Base-by-base conservation (phyloP, 2,888 invertebrate species). In the Biston betularia region DNA sequence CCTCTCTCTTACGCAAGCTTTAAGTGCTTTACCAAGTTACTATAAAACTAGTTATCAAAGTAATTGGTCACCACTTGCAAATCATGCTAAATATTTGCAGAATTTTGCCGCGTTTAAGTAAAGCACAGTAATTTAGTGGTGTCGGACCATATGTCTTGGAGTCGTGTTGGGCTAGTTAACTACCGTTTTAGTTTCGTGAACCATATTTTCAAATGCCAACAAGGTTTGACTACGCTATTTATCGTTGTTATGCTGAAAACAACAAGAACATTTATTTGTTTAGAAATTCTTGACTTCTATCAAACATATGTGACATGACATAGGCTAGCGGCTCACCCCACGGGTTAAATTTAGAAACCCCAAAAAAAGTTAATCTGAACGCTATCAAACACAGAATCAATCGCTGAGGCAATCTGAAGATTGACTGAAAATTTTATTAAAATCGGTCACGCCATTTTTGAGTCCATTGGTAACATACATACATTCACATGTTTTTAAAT, bases 41-140 rank as follows among this genome's bases (percentile, higher is more conserved):
- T 35, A 48, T 59, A 57, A 34, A 67, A 67, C 63, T 54, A 63
- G 67, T 68, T 63, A 63, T 68, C 67, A 59, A 38, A 34, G 63
- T 63, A 68, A 68, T 68, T 60, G 67, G 59, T 63, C 59, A 50
- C 59, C 66, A 63, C 58, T 67, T 68, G 67, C 67, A 60, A 63
- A 63, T 67, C 62, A 67, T 59, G 63, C 38, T 54, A 34, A 56
- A 63, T 68, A 68, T 68, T 68, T 68, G 59, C 24, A 63, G 62
- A 62, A 63, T 68, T 63, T 53, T 33, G 62, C 65, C 42, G 40
- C 49, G 40, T 55, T 67, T 42, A 60, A 63, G 63, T 68, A 68
- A 68, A 68, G 49, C 62, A 50, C 55, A 45, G 59, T 68, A 68
- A 63, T 63, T 68, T 63, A 63, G 50, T 7, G 10, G 45, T 56